These are phyloP conservation scores for Formicarius rufipectus DNA, from an alignment of 2,113 vertebrate species.

Conservation along the genomic window DNA sequence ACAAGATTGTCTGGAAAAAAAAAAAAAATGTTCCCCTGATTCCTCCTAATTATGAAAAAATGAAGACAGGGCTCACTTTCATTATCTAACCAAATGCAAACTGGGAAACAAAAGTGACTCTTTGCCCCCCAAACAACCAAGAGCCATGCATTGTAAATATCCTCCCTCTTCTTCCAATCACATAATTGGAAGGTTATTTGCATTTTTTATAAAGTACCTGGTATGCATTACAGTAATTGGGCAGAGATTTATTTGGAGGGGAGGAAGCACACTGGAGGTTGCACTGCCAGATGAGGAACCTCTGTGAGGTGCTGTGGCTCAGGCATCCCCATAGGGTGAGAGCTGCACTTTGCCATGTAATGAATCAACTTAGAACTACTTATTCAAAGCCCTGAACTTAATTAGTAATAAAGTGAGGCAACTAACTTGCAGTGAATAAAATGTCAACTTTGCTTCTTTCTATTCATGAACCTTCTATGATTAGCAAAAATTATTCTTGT, in stretches of 20 bases:
- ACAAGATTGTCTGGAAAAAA: not conserved
- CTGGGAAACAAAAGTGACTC: not conserved
- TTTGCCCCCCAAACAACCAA: not conserved
- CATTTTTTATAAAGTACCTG: constrained; percentile 12
- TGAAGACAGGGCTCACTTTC: not conserved
- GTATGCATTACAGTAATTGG: constrained; percentile 8
- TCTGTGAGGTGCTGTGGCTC: not conserved
- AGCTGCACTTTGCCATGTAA: not conserved
- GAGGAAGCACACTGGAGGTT: not conserved
- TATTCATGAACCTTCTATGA: not conserved
- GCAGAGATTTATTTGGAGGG: not conserved
- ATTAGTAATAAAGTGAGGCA: not conserved
- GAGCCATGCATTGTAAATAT: not conserved
- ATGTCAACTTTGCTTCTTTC: not conserved
- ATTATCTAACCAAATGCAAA: not conserved
- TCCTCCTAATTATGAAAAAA: not conserved
- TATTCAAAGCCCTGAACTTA: constrained; percentile 34
- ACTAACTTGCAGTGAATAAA: constrained; percentile 22
- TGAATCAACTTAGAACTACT: constrained; percentile 15
- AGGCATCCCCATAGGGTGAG: not conserved
- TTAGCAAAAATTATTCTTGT: constrained; percentile 24
- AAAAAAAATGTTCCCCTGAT: not conserved
- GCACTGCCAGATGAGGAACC: not conserved
- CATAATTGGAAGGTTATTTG: not conserved
- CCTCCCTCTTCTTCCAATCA: not conserved